A percentile compares a stretch with the other conserved stretches of the same genome.
phyloP scores from a whole-genome alignment of 1,140 invertebrate species.

The Eupeodes corollae region DNA sequence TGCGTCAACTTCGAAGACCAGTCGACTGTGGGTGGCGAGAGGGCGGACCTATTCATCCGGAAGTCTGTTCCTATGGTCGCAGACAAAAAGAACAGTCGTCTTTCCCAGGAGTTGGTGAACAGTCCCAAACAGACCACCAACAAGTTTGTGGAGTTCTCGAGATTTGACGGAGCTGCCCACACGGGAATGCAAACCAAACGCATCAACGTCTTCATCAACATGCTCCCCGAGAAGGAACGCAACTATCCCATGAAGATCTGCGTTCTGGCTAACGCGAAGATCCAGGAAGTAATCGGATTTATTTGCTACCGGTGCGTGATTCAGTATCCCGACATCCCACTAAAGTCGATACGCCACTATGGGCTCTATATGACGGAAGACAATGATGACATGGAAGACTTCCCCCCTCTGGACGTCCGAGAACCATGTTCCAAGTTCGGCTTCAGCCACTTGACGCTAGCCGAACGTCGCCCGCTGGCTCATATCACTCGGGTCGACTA shows the following conservation, averaged over 20 bases:
- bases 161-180: constrained; percentile 81
- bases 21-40: constrained; percentile 37
- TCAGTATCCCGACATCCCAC: constrained; percentile 45
- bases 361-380: constrained; percentile 90
- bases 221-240: constrained; percentile 65
- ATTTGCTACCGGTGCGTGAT: constrained; percentile 74
- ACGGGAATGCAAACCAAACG: constrained; percentile 63
- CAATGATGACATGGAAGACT: constrained; percentile 90
- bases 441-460: constrained; percentile 77
- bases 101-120: constrained; percentile 63
- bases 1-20: constrained; percentile 63
- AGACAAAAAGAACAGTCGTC: constrained; percentile 37
- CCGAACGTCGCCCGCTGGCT: constrained; percentile 45
- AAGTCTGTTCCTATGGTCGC: constrained; percentile 34
- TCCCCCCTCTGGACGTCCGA: constrained; percentile 75
- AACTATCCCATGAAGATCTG: constrained; percentile 74
- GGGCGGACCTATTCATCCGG: constrained; percentile 52
- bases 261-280: constrained; percentile 72
- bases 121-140: constrained; percentile 64
- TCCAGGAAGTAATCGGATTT: constrained; percentile 85
- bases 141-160: constrained; percentile 80
- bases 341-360: constrained; percentile 55
- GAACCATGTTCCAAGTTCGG: constrained; percentile 88
- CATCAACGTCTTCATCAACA: constrained; percentile 77
- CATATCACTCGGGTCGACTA: constrained; percentile 39